These are phyloP conservation scores for Siphonodentalium dalli DNA, from an alignment of 2,888 invertebrate genomes.

Conservation along the genomic window DNA sequence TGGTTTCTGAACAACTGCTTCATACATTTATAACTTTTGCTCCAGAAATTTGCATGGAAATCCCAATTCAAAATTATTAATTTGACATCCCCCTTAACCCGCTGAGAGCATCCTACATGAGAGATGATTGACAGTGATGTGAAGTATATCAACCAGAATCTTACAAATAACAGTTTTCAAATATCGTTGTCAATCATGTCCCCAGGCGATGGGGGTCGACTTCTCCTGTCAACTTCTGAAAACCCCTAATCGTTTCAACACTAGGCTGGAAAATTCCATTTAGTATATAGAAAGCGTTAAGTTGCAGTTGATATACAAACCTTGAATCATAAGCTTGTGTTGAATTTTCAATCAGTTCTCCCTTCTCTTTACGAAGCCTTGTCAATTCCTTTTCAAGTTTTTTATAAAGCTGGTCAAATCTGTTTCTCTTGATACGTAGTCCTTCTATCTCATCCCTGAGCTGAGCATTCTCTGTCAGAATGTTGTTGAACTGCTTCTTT, in stretches of 20 bases:
- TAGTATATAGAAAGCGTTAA: background rate
- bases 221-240: too few relatives aligned
- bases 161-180: background rate
- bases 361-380: slow-evolving; percentile 81
- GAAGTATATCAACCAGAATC: too few relatives aligned
- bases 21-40: too few relatives aligned
- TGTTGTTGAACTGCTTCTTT: slow-evolving; percentile 58
- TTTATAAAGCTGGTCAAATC: slow-evolving; percentile 84
- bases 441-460: slow-evolving; percentile 82
- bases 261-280: background rate
- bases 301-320: slow-evolving; percentile 30
- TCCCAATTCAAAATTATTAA: too few relatives aligned
- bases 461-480: slow-evolving; percentile 54
- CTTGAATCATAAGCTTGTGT: slow-evolving; percentile 76
- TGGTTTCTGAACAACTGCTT: too few relatives aligned
- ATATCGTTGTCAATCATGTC: too few relatives aligned
- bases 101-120: background rate
- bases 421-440: slow-evolving; percentile 80
- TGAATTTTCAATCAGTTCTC: slow-evolving; percentile 86
- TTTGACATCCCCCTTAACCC: background rate
- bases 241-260: too few relatives aligned
- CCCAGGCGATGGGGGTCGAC: background rate
- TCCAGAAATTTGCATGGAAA: too few relatives aligned
- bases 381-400: slow-evolving; percentile 78
- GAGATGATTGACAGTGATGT: too few relatives aligned